Base-by-base conservation (phyloP, 2,113 vertebrate species). In the Stercorarius parasiticus region DNA sequence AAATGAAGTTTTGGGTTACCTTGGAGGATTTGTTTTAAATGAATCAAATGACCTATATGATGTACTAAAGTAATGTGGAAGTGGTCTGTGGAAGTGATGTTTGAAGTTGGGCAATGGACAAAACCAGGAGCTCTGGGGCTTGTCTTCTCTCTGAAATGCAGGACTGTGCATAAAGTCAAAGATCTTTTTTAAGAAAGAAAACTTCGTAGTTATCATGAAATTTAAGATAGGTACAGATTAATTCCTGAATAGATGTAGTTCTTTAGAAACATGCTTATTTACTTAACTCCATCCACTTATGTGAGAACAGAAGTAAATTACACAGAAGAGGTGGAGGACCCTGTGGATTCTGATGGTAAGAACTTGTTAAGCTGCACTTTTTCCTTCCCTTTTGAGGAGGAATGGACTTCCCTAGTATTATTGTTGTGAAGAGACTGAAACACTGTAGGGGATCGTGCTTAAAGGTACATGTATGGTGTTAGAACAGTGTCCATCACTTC, bases 301-400 rank as follows among this genome's bases (percentile, higher is more conserved):
- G 99, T 99, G 94, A 99, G 99, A 98, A 99, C 99, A 85, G 99
- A 99, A 97, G 99, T 99, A 50, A 99, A 99, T 97, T 99, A 99
- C 98, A 99, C 99, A 40, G 99, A 99, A 95, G 99, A 99, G 87
- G 99, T 99, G 72, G 99, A 99, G 64, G 99, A 99, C 84, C 99
- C 99, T 11, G 97, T 99, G 56, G 99, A 99, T 97, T 99, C 99
- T 15, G 99, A 99, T 64, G 99, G 99, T 99, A 97, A 90, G 98
- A 94, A 76, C 38, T 83, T 66, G 58, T 64, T 59, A 45, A 40
- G 34, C 38, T 91, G 78, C 36, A 43, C 30, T 91, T 90, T 9
- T 85, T 11, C 42, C 42, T 13, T 42, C 62, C 38, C 21, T 58
- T 91, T 47, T 36, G 62, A 52, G 72, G 47, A 84, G 55, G 36